These are phyloP conservation scores for Progne subis DNA, from an alignment of 2,113 vertebrate genomes.

Conservation along the genomic window DNA sequence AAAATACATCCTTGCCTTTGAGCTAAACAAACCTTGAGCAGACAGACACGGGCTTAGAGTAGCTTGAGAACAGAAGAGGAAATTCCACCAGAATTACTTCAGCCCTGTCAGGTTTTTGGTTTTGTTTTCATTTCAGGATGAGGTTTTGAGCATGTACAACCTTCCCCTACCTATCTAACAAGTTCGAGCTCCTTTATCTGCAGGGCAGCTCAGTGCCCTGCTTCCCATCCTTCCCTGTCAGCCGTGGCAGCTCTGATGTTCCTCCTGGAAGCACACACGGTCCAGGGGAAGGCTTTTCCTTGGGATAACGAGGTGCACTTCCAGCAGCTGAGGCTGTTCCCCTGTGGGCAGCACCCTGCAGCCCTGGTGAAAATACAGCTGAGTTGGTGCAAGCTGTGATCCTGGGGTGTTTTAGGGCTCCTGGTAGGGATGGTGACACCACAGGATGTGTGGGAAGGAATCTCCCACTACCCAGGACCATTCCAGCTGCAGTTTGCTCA, in stretches of 20 bases:
- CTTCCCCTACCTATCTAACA: not conserved
- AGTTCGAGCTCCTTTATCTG: not conserved
- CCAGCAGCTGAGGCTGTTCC: not conserved
- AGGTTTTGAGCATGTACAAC: not conserved
- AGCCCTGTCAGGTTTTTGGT: not conserved
- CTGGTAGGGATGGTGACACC: not conserved
- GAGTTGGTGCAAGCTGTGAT: not conserved
- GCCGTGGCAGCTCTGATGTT: not conserved
- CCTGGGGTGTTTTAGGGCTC: not conserved
- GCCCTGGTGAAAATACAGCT: not conserved
- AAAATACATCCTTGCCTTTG: not conserved
- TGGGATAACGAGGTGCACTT: not conserved
- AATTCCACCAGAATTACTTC: slow-evolving; percentile 51
- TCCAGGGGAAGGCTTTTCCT: not conserved
- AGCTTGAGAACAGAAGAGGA: slow-evolving; percentile 13
- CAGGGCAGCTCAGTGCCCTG: not conserved
- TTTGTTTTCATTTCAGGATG: slow-evolving; percentile 35
- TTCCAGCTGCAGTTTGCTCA: not conserved
- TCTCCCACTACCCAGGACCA: not conserved
- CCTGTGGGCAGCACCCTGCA: not conserved
- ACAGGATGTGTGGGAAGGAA: not conserved
- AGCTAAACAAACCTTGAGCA: not conserved
- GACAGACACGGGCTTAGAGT: not conserved
- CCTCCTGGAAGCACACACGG: not conserved
- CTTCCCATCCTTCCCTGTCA: not conserved